These are phyloP conservation scores for Sericinus montela DNA, from an alignment of 2,888 invertebrate genomes.

Conservation along the genomic window DNA sequence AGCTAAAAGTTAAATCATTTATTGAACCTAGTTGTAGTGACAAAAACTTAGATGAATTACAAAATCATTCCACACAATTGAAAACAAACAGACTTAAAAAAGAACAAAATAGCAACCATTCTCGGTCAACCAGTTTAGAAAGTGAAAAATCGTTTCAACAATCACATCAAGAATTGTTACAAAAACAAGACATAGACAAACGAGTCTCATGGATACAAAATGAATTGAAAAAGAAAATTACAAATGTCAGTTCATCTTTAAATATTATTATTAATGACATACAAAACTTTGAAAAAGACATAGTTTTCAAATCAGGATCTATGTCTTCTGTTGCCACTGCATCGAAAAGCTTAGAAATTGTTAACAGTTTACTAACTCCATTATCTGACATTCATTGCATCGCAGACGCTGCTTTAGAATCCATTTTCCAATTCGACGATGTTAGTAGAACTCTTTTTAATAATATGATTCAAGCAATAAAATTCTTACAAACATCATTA, in stretches of 20 bases:
- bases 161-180: constrained; percentile 50
- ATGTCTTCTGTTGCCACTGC: constrained; percentile 84
- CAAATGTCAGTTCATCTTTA: constrained; percentile 38
- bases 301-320: constrained; percentile 81
- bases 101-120: constrained; percentile 64
- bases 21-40: constrained; percentile 54
- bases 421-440: constrained; percentile 48
- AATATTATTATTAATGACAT: constrained; percentile 79
- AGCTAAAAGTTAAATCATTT: constrained; percentile 53
- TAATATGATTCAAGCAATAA: constrained; percentile 78
- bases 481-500: constrained; percentile 81
- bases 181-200: constrained; percentile 26
- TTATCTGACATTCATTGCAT: constrained; percentile 82
- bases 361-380: constrained; percentile 81
- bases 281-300: constrained; percentile 81
- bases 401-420: constrained; percentile 73
- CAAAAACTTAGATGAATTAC: constrained; percentile 35
- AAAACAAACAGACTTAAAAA: constrained; percentile 29
- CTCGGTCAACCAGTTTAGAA: constrained; percentile 60
- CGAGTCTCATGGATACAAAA: constrained; percentile 32
- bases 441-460: constrained; percentile 77
- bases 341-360: constrained; percentile 82
- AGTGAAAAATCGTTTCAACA: constrained; percentile 71
- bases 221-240: constrained; percentile 45
- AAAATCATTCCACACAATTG: background rate